Evolutionary conservation across 2,888 invertebrate species (phyloP).

Genomic region (Stenotaenia linearis): DNA sequence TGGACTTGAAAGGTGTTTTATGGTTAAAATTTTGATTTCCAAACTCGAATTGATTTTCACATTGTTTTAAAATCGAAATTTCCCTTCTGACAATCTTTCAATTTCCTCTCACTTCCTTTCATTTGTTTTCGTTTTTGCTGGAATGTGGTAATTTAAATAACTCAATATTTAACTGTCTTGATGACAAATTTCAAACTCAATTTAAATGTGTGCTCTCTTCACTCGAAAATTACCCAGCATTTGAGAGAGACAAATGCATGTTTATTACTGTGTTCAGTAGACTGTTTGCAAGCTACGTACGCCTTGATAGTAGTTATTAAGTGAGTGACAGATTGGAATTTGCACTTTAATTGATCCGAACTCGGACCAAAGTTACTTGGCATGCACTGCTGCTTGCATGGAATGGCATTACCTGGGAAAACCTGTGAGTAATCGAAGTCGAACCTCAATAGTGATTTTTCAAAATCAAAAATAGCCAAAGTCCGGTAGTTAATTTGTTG

Average conservation of each 20-base stretch:
- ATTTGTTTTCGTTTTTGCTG: background rate
- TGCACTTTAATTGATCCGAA: slow-evolving; percentile 8
- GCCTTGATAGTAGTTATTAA: slow-evolving; percentile 21
- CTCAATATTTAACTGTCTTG: background rate
- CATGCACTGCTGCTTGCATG: background rate
- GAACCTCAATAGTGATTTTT: background rate
- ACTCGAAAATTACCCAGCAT: background rate
- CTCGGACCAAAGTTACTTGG: background rate
- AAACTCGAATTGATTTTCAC: too few relatives aligned
- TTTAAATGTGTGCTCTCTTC: background rate
- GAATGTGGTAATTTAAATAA: background rate
- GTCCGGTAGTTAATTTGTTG: background rate
- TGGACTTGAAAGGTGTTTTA: background rate
- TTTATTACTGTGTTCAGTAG: slow-evolving; percentile 20
- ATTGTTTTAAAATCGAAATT: too few relatives aligned
- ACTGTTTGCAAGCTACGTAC: slow-evolving; percentile 2
- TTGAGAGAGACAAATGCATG: slow-evolving; percentile 18
- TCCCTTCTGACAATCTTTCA: too few relatives aligned
- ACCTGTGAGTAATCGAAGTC: background rate
- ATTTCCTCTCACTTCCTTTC: background rate
- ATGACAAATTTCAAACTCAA: slow-evolving; percentile 13
- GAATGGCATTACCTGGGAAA: background rate
- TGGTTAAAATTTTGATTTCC: background rate
- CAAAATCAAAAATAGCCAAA: background rate
- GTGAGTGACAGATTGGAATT: slow-evolving; percentile 26